Evolutionary conservation across 2,113 vertebrate genomes (phyloP).

Genomic region (Rhipidura dahli): DNA sequence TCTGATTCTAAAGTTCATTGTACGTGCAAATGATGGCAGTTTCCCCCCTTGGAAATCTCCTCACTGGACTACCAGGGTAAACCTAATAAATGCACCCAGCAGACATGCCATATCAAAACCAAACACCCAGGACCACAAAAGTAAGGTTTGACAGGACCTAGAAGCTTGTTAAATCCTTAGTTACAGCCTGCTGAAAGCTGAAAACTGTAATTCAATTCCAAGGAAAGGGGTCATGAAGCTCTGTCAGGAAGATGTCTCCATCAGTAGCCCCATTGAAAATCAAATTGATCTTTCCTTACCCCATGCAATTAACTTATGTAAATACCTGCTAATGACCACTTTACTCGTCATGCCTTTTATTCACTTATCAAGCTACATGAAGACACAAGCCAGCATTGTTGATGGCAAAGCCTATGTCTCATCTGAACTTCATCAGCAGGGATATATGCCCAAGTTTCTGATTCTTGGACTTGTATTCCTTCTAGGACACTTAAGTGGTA

Average conservation of each 20-base stretch:
- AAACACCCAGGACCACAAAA: not conserved
- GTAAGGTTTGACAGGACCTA: not conserved
- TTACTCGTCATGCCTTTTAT: not conserved
- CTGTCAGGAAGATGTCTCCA: not conserved
- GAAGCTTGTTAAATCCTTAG: not conserved
- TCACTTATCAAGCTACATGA: not conserved
- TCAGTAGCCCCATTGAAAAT: not conserved
- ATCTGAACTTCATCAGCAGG: not conserved
- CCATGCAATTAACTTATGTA: conserved; percentile 49
- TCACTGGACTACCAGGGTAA: not conserved
- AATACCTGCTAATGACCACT: conserved; percentile 25
- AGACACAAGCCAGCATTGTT: not conserved
- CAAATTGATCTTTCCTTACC: conserved; percentile 7
- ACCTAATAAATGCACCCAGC: not conserved
- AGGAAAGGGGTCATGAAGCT: not conserved
- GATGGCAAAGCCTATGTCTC: not conserved
- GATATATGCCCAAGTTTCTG: not conserved
- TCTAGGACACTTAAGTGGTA: not conserved
- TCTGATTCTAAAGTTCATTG: not conserved
- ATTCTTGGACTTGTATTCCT: not conserved
- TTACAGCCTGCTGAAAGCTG: not conserved
- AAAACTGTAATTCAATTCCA: not conserved
- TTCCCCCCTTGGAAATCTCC: not conserved
- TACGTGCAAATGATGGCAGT: accelerated
- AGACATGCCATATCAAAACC: not conserved